These are phyloP conservation scores for Phymanthus crucifer DNA, from an alignment of 92 coral and sea anemone species.

Conservation along the genomic window DNA sequence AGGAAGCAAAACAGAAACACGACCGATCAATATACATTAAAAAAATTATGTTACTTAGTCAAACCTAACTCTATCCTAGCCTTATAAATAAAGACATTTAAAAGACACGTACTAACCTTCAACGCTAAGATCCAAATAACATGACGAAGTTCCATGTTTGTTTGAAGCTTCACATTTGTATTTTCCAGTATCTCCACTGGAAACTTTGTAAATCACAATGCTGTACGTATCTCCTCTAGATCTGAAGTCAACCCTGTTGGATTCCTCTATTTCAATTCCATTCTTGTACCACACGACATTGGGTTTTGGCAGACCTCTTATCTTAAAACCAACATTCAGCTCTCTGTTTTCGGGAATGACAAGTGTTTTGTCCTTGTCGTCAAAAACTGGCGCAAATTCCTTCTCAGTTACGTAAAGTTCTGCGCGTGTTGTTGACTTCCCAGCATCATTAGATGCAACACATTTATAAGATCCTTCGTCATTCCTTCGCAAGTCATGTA, in stretches of 20 bases:
- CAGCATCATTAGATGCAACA: constrained; percentile 70
- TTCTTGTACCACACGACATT: constrained; percentile 71
- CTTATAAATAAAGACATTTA: no score
- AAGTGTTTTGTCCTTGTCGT: constrained; percentile 43
- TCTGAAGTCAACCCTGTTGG: constrained; percentile 37
- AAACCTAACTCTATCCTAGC: no score
- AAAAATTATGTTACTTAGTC: no score
- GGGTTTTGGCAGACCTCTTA: constrained; percentile 71
- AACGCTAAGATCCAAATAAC: constrained; percentile 48
- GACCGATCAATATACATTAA: not conserved
- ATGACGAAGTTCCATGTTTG: constrained; percentile 57
- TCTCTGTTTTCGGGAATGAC: constrained; percentile 61
- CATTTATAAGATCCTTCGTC: constrained; percentile 73
- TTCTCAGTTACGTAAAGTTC: constrained; percentile 56
- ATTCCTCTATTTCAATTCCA: constrained; percentile 44
- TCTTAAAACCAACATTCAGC: constrained; percentile 43
- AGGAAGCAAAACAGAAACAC: not conserved
- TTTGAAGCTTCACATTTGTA: constrained; percentile 68
- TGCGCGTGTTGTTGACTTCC: constrained; percentile 48
- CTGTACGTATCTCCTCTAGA: constrained; percentile 46
- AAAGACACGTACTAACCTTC: constrained; percentile 45
- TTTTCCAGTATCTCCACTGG: constrained; percentile 56
- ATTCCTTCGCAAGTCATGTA: constrained; percentile 46
- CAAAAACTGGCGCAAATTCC: constrained; percentile 55
- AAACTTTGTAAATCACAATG: constrained; percentile 42